A percentile compares a stretch with the other conserved stretches of the same genome.
These are phyloP conservation scores for Taenaris catops DNA, from an alignment of 2,888 invertebrate genomes.

Conservation along the genomic window DNA sequence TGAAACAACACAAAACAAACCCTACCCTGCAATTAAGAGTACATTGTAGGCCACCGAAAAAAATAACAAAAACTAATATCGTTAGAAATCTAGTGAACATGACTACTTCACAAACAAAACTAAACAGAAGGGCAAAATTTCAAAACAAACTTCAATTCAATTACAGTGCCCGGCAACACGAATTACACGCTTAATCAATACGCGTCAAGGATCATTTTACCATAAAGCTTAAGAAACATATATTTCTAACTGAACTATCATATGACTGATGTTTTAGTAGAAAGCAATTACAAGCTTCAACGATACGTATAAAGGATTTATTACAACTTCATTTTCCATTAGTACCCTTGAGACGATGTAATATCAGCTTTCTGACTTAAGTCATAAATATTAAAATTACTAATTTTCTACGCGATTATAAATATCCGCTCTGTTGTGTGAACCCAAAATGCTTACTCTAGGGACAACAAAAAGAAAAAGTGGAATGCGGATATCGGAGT, in stretches of 20 bases:
- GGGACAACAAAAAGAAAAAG: too few relatives aligned
- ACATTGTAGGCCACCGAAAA: slow-evolving; percentile 8
- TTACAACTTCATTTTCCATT: slow-evolving; percentile 20
- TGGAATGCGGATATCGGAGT: too few relatives aligned
- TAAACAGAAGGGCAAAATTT: slow-evolving; percentile 6
- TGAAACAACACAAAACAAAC: too few relatives aligned
- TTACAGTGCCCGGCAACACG: neutral
- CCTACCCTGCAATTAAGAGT: slow-evolving; percentile 17
- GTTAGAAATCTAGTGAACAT: slow-evolving; percentile 13
- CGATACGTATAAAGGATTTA: slow-evolving; percentile 31
- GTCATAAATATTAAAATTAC: slow-evolving; percentile 21
- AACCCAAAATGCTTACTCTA: too few relatives aligned
- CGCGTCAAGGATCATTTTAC: neutral
- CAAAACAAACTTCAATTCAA: slow-evolving; percentile 11
- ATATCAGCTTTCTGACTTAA: slow-evolving; percentile 5
- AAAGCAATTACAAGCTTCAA: slow-evolving; percentile 42
- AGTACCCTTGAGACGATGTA: slow-evolving; percentile 12
- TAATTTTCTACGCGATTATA: neutral
- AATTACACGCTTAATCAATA: neutral
- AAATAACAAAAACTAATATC: slow-evolving; percentile 12
- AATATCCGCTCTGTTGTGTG: neutral
- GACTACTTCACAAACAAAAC: slow-evolving; percentile 10
- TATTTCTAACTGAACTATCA: slow-evolving; percentile 14
- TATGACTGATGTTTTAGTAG: slow-evolving; percentile 21
- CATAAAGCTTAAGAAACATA: neutral